A percentile compares a stretch with the other conserved stretches of the same genome.
phyloP scores from a whole-genome alignment of 2,113 vertebrate genomes.

The Rattus rattus region DNA sequence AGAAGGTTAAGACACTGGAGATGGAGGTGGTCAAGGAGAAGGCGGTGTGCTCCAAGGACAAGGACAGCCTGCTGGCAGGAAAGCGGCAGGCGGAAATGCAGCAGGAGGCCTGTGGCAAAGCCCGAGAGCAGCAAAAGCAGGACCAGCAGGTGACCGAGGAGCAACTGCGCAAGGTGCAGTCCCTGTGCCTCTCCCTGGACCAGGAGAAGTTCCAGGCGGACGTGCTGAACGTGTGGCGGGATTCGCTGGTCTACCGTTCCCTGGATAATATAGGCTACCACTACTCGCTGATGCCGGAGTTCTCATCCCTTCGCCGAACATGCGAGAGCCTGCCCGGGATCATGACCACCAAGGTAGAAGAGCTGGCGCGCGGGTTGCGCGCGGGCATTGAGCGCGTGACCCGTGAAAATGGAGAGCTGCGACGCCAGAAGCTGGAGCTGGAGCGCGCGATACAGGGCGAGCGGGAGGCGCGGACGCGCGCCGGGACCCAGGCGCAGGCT shows the following conservation, averaged over 20 bases:
- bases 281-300: rapidly evolving
- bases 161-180: slow-evolving; percentile 28
- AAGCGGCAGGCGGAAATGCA: not conserved
- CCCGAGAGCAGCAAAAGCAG: not conserved
- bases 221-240: slow-evolving; percentile 46
- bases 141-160: not conserved
- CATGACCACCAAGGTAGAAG: slow-evolving; percentile 53
- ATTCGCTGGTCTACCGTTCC: slow-evolving; percentile 26
- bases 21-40: slow-evolving; percentile 57
- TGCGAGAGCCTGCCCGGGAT: slow-evolving; percentile 57
- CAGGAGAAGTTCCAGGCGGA: not conserved
- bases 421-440: slow-evolving; percentile 49
- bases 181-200: slow-evolving; percentile 53
- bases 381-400: slow-evolving; percentile 40
- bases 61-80: not conserved
- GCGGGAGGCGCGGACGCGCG: not conserved
- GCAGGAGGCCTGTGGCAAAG: not conserved
- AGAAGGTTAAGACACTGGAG: slow-evolving; percentile 49
- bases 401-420: slow-evolving; percentile 60
- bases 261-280: not conserved
- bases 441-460: not conserved
- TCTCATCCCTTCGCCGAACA: not conserved
- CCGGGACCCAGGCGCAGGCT: slow-evolving; percentile 27
- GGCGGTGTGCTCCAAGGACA: not conserved
- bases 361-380: slow-evolving; percentile 60